Evolutionary conservation across 2,888 invertebrate species (phyloP).

Genomic region (Tortrix viridana): DNA sequence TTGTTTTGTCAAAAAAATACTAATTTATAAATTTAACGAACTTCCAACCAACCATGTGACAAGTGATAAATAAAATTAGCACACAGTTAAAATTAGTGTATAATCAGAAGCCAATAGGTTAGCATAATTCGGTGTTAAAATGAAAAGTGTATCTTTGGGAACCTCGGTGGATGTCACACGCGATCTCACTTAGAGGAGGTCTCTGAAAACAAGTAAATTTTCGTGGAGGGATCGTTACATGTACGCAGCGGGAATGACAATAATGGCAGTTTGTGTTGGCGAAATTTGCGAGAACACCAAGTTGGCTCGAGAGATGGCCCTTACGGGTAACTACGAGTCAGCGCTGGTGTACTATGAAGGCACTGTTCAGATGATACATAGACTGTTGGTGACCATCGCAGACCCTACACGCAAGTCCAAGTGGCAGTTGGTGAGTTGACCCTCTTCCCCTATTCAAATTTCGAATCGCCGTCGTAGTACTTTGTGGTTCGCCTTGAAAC

Average conservation of each 20-base stretch:
- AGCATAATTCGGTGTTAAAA: constrained; percentile 46
- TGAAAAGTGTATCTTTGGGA: constrained; percentile 62
- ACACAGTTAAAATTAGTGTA: constrained; percentile 48
- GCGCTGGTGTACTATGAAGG: constrained; percentile 97
- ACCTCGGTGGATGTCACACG: constrained; percentile 67
- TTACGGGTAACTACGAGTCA: constrained; percentile 97
- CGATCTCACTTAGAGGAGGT: constrained; percentile 48
- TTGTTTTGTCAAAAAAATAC: constrained; percentile 68
- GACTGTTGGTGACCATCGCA: constrained; percentile 90
- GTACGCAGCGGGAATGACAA: constrained; percentile 87
- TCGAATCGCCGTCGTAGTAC: constrained; percentile 37
- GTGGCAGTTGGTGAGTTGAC: constrained; percentile 91
- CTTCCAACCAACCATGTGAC: constrained; percentile 53
- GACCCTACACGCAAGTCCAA: constrained; percentile 93
- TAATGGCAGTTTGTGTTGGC: constrained; percentile 94
- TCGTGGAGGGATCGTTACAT: constrained; percentile 70
- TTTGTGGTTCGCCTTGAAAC: constrained; percentile 69
- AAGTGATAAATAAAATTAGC: constrained; percentile 52
- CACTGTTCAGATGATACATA: constrained; percentile 95
- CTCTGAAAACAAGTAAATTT: constrained; percentile 55
- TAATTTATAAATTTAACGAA: constrained; percentile 57
- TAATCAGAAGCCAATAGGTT: constrained; percentile 48
- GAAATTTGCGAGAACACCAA: constrained; percentile 98
- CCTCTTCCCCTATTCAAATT: constrained; percentile 42
- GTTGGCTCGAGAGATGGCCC: constrained; percentile 96